A percentile compares a stretch with the other conserved stretches of the same genome.
Evolutionary conservation across 1,140 invertebrate species (phyloP).

Genomic region (Hirudo medicinalis): DNA sequence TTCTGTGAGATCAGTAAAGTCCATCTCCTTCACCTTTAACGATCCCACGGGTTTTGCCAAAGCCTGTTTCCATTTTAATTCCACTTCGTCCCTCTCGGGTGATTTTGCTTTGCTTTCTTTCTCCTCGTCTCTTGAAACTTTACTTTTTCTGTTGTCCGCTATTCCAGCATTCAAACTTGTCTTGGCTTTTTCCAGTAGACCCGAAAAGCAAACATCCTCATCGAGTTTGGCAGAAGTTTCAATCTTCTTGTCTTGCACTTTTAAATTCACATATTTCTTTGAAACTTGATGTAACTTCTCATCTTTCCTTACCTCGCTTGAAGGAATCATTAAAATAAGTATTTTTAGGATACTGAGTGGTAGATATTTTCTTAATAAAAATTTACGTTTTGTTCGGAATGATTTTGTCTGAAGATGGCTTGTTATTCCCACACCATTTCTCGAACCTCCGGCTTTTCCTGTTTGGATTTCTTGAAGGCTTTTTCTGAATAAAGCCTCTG

Average conservation of each 20-base stretch:
- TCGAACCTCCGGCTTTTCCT: not conserved
- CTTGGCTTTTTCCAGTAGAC: not conserved
- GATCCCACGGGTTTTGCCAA: slow-evolving; percentile 64
- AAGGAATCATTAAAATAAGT: too few relatives aligned
- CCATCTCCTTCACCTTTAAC: slow-evolving; percentile 80
- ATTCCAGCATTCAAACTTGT: too few relatives aligned
- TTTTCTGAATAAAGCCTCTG: not conserved
- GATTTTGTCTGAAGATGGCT: not conserved
- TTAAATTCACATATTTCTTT: too few relatives aligned
- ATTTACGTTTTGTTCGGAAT: too few relatives aligned
- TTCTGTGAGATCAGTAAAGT: slow-evolving; percentile 77
- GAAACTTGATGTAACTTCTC: too few relatives aligned
- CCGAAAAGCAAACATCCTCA: not conserved
- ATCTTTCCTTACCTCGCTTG: too few relatives aligned
- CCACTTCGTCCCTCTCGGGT: slow-evolving; percentile 64
- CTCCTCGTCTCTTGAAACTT: not conserved
- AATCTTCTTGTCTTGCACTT: too few relatives aligned
- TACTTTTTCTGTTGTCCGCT: too few relatives aligned
- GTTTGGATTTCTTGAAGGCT: not conserved
- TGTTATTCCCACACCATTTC: not conserved
- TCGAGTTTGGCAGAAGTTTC: too few relatives aligned
- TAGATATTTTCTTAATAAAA: too few relatives aligned
- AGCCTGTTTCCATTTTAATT: slow-evolving; percentile 85
- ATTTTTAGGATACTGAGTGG: too few relatives aligned
- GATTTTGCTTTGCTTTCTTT: not conserved